Evolutionary conservation across 2,888 invertebrate species (phyloP).

Genomic region (Arenicola marina): DNA sequence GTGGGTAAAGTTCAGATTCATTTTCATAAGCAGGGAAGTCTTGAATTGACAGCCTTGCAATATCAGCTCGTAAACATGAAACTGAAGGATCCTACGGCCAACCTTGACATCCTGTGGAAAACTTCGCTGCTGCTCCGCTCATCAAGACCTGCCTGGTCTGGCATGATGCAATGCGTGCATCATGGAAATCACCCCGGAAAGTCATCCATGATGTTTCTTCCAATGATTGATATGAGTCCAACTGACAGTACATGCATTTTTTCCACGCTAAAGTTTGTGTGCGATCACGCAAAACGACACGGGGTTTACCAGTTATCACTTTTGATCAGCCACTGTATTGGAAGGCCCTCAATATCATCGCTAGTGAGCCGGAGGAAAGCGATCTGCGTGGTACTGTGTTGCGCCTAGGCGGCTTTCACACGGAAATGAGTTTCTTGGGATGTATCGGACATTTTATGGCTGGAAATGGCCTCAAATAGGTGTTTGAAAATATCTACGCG

Average conservation of each 20-base stretch:
- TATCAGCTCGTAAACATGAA: neutral
- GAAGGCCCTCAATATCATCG: constrained; percentile 29
- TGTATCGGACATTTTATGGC: constrained; percentile 36
- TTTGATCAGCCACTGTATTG: constrained; percentile 37
- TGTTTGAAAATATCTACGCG: constrained; percentile 29
- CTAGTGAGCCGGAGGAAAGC: constrained; percentile 15
- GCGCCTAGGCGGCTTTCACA: constrained; percentile 27
- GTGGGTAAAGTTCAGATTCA: neutral
- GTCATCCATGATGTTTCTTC: constrained; percentile 26
- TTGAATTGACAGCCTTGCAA: neutral
- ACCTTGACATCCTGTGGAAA: neutral
- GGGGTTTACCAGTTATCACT: constrained; percentile 20
- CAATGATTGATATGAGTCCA: constrained; percentile 31
- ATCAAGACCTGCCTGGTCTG: constrained; percentile 9
- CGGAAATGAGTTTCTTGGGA: constrained; percentile 35
- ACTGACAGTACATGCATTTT: constrained; percentile 14
- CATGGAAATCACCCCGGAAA: constrained; percentile 16
- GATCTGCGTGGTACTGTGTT: constrained; percentile 20
- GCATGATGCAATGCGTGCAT: constrained; percentile 14
- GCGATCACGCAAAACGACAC: too few species aligned
- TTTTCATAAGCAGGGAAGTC: neutral
- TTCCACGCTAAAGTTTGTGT: neutral
- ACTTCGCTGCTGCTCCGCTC: neutral
- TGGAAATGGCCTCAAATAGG: constrained; percentile 32
- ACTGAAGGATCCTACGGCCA: too few species aligned